Evolutionary conservation across 2,113 vertebrate genomes (phyloP), one percentile per base, ranked within the genome.

Genomic region (Elanoides forficatus): DNA sequence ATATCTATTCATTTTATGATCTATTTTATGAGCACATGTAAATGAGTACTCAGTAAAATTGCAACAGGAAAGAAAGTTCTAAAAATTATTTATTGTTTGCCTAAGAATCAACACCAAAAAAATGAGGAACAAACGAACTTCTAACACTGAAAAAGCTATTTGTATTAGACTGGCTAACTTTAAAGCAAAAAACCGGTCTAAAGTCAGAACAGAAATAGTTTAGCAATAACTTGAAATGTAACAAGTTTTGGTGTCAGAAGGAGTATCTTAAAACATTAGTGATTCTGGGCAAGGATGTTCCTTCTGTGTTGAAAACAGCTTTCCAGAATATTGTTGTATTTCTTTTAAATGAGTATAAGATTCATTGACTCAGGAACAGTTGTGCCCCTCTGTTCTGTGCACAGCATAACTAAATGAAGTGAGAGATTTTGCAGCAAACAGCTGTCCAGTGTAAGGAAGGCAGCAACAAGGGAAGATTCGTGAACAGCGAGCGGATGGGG

Each of bases 351-450:
- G 0, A 70, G 12, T 45, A 25, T 25, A 52, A 17, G 7, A 59
- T 29, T 38, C 7, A 40, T 20, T 72, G 23, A 59, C 13, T 60
- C 0, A 0, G 40, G 30, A 81, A 73, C 0, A 0, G 47, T 13
- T 30, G 18, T 23, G 9, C 20, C 10, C 6, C 25, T 75, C 32
- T 68, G 20, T 14, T 48, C 56, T 68, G 34, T 25, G 27, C 23
- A 30, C 9, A 59, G 13, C 16, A 18, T 3, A 68, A 26, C 18
- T 23, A 55, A 74, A 79, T 3, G 12, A 79, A 32, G 14, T 13
- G 21, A 65, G 34, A 65, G 26, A 50, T 21, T 68, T 52, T 71
- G 18, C 22, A 93, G 34, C 13, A n/a, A 81, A 62, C 52, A 59
- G 13, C 13, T 40, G 30, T 4, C 11, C 22, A 29, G 5, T 1